These are phyloP conservation scores for Trichechus manatus DNA, from an alignment of 2,113 vertebrate species.

Conservation along the genomic window DNA sequence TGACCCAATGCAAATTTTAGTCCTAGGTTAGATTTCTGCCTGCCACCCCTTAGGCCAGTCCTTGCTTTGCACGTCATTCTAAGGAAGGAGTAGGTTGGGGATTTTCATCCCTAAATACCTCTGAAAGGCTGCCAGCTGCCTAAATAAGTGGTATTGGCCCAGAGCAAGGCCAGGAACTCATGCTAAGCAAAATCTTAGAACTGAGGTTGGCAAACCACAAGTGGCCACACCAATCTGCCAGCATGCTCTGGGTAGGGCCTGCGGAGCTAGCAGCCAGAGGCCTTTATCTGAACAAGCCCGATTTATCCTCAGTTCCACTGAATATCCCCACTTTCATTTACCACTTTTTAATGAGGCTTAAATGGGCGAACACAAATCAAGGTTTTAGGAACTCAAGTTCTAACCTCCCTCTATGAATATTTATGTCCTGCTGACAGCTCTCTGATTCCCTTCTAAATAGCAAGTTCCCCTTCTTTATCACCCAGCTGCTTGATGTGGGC, in stretches of 20 bases:
- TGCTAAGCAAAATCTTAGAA: conserved; percentile 70
- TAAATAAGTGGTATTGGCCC: conserved; percentile 52
- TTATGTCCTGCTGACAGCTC: conserved; percentile 79
- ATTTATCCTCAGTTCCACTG: conserved; percentile 69
- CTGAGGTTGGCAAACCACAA: conserved; percentile 61
- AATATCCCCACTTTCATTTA: conserved; percentile 77
- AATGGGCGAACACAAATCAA: conserved; percentile 81
- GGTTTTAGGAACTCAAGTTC: conserved; percentile 81
- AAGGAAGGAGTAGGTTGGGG: not conserved
- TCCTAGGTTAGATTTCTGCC: not conserved
- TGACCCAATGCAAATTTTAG: not conserved
- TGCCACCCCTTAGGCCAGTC: not conserved
- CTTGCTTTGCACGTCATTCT: not conserved
- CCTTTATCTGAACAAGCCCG: conserved; percentile 72
- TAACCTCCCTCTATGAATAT: conserved; percentile 80
- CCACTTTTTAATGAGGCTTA: conserved; percentile 83
- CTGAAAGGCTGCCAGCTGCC: conserved; percentile 46
- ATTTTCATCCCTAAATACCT: not conserved
- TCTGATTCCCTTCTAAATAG: conserved; percentile 76
- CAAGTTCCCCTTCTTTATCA: conserved; percentile 49
- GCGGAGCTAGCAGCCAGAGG: conserved; percentile 45
- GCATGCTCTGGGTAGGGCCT: conserved; percentile 50
- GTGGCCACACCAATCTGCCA: not conserved
- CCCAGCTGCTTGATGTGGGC: conserved; percentile 59
- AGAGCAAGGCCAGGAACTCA: conserved; percentile 35